A percentile compares a stretch with the other conserved stretches of the same genome.
phyloP scores from a whole-genome alignment of 2,888 invertebrate genomes.

The Norana najaformis region DNA sequence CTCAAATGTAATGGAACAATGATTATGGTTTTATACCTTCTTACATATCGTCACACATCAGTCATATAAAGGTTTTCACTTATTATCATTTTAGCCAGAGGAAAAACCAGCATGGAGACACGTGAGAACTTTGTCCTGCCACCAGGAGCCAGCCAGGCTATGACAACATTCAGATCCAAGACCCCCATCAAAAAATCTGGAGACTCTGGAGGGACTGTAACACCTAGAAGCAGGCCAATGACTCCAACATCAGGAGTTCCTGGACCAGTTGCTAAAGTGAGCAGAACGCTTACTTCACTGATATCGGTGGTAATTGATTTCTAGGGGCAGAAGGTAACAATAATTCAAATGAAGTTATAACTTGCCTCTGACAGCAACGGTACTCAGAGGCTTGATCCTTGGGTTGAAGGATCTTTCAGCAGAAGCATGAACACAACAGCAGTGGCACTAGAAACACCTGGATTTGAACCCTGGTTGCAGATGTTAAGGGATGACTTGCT shows the following conservation, averaged over 20 bases:
- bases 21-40: not conserved
- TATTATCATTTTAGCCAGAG: conserved; percentile 32
- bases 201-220: conserved; percentile 15
- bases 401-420: too few relatives aligned
- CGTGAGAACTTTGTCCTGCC: conserved; percentile 35
- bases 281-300: not conserved
- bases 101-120: conserved; percentile 33
- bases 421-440: too few relatives aligned
- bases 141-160: conserved; percentile 32
- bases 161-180: conserved; percentile 34
- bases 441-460: too few relatives aligned
- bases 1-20: not conserved
- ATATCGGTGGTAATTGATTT: not conserved
- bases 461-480: too few relatives aligned
- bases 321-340: not conserved
- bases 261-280: conserved; percentile 1
- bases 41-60: not conserved
- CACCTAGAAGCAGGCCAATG: conserved; percentile 23
- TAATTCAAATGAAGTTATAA: not conserved
- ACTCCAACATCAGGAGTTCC: conserved; percentile 25
- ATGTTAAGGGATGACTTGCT: too few relatives aligned
- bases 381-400: too few relatives aligned
- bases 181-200: conserved; percentile 34
- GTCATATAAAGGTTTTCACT: not conserved
- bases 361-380: too few relatives aligned